Evolutionary conservation across 2,888 invertebrate genomes (phyloP), one percentile per base, ranked within the genome.

Genomic region (Melanotus villosus): DNA sequence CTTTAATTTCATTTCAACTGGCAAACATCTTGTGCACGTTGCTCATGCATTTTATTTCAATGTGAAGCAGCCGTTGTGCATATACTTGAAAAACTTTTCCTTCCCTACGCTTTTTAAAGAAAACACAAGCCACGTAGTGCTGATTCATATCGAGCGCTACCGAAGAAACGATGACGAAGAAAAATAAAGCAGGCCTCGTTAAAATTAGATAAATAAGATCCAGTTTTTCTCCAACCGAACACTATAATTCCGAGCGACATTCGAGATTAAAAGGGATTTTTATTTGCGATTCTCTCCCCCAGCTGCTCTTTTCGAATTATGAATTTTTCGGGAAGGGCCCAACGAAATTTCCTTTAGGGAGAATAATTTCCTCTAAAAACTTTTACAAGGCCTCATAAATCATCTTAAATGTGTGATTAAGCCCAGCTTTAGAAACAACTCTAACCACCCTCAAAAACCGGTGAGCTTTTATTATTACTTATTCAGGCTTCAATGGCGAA

Each of bases 381-480:
- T 65, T 65, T 47, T 54, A 65, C 56, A 65, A 45, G 32, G 34
- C 41, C 45, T 54, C 65, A 45, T 65, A 65, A 65, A 65, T 65
- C 65, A 65, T 45, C 65, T 57, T 57, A 41, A 65, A 65, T 57
- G 65, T 56, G 65, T 56, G 56, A 65, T 65, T 65, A 65, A 65
- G 65, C 65, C 36, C 65, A 12, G 65, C 41, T 65, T 65, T 64
- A 54, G 56, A 43, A 65, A 57, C 57, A 43, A 57, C 56, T 63
- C 45, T 56, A 57, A 32, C 65, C 65, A 57, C 56, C 54, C 65
- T 32, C 32, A 57, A 32, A 56, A 38, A 7, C 26, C 56, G 45
- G 56, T 45, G 34, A 54, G 43, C 65, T 57, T 65, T 38, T 43
- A 47, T 65, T 64, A 65, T 65, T 57, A 65, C 56, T 65, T 65